A percentile compares a stretch with the other conserved stretches of the same genome.
Conservation (phyloP, 1,140 invertebrate genomes). For the Melanaphis sacchari region DNA sequence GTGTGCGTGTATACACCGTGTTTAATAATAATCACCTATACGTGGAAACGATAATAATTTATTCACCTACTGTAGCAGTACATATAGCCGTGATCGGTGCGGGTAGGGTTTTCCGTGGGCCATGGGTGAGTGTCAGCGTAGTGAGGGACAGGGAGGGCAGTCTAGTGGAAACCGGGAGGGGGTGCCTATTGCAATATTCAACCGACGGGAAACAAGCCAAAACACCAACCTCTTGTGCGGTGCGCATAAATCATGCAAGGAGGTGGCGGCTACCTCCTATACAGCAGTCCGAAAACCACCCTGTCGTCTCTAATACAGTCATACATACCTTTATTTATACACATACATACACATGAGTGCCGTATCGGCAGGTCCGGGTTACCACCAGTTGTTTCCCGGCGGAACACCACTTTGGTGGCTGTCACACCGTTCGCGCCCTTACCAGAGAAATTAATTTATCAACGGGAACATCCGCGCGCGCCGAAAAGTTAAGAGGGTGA, state of each 20-base stretch:
- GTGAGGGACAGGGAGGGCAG: not conserved
- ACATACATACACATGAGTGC: not conserved
- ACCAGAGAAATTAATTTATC: constrained; percentile 46
- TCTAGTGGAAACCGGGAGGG: too few relatives aligned
- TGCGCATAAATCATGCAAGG: constrained; percentile 51
- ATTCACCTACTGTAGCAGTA: constrained; percentile 29
- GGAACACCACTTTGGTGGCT: constrained; percentile 25
- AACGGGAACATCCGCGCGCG: not conserved
- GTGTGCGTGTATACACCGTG: not conserved
- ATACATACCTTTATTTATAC: not conserved
- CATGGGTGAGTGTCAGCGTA: not conserved
- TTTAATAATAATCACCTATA: constrained; percentile 50
- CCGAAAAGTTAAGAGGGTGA: constrained; percentile 43
- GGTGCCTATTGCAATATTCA: constrained; percentile 48
- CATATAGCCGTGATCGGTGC: not conserved
- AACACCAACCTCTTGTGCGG: constrained; percentile 52
- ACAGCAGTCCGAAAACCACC: constrained; percentile 3
- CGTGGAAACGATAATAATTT: constrained; percentile 39
- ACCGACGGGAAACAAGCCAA: constrained; percentile 53
- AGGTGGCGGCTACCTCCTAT: not conserved
- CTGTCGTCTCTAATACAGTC: not conserved
- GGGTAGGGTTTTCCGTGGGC: too few relatives aligned
- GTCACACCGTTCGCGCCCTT: not conserved
- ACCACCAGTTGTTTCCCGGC: not conserved
- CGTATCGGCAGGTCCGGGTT: not conserved